phyloP scores from a whole-genome alignment of 2,888 invertebrate species.

The Empis livida region DNA sequence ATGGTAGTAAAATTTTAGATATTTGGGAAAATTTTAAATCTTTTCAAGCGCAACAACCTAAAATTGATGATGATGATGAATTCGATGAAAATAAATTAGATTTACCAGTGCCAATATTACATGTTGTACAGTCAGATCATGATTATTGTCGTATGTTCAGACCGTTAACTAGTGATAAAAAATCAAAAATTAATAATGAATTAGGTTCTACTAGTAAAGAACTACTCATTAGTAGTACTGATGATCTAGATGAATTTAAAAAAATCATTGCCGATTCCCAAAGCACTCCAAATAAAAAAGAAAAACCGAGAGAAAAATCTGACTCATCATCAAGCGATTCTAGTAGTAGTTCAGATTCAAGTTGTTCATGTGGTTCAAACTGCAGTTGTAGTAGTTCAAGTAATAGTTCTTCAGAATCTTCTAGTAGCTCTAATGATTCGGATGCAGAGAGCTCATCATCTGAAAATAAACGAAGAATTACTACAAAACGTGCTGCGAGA shows the following conservation, averaged over 20 bases:
- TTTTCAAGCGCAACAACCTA: conserved; percentile 17
- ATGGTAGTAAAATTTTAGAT: conserved; percentile 20
- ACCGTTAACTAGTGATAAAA: conserved; percentile 5
- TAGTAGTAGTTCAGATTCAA: conserved; percentile 63
- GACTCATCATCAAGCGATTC: conserved; percentile 61
- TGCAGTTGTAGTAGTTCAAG: conserved; percentile 69
- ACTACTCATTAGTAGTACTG: background rate
- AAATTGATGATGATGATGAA: conserved; percentile 11
- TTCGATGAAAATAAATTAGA: conserved; percentile 8
- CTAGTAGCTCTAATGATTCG: conserved; percentile 47
- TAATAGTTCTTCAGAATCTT: conserved; percentile 49
- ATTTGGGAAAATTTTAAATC: conserved; percentile 29
- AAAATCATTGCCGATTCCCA: conserved; percentile 3
- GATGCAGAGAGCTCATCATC: conserved; percentile 37
- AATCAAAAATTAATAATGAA: conserved; percentile 16
- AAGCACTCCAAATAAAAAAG: conserved; percentile 26
- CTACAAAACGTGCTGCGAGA: conserved; percentile 30
- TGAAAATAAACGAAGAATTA: conserved; percentile 33
- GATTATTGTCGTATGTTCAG: conserved; percentile 53
- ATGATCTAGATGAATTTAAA: background rate
- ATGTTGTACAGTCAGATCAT: conserved; percentile 55
- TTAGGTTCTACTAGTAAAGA: conserved; percentile 18
- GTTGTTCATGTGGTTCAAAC: conserved; percentile 71
- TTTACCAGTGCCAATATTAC: conserved; percentile 33
- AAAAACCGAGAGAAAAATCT: conserved; percentile 6